Percentiles rank a stretch among this genome's conserved stretches.
Evolutionary conservation across 2,797 vertebrate genomes (phyloP).

Genomic region (Notoglanidium macrostoma): DNA sequence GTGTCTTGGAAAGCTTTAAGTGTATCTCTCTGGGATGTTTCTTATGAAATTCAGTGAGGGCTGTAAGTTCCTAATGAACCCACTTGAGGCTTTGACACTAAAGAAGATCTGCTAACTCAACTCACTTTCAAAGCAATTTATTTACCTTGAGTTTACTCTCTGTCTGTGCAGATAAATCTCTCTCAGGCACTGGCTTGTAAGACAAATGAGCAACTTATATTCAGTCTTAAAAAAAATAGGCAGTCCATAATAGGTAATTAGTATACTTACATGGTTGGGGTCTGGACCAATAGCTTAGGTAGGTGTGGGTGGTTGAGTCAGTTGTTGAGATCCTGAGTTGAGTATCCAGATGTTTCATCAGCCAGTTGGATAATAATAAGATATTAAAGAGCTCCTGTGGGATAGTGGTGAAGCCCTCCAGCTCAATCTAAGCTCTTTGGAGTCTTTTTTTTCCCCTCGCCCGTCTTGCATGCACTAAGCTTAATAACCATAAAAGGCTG

Average conservation of each 20-base stretch:
- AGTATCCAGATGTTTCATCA: constrained; percentile 68
- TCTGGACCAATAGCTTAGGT: constrained; percentile 54
- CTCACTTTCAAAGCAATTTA: constrained; percentile 64
- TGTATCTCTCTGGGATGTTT: background rate
- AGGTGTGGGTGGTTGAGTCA: constrained; percentile 46
- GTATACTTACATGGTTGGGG: constrained; percentile 60
- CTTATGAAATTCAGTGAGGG: background rate
- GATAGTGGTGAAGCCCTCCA: constrained; percentile 36
- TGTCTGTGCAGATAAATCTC: constrained; percentile 55
- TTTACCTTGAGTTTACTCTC: constrained; percentile 50
- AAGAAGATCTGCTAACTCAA: constrained; percentile 17
- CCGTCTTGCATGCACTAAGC: constrained; percentile 22
- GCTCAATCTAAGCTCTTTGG: constrained; percentile 15
- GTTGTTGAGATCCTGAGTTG: constrained; percentile 29
- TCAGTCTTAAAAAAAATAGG: constrained; percentile 68
- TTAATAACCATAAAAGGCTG: constrained; percentile 52
- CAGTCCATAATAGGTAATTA: constrained; percentile 62
- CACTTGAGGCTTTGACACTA: constrained; percentile 47
- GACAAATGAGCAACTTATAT: constrained; percentile 64
- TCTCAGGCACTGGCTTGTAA: constrained; percentile 52
- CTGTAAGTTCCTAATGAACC: constrained; percentile 23
- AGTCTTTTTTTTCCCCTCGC: constrained; percentile 7
- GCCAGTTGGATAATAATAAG: constrained; percentile 60
- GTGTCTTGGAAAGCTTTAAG: background rate
- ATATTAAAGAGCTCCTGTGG: constrained; percentile 60